These are phyloP conservation scores for Pasiphila rectangulata DNA, from an alignment of 2,888 invertebrate species.

Conservation along the genomic window DNA sequence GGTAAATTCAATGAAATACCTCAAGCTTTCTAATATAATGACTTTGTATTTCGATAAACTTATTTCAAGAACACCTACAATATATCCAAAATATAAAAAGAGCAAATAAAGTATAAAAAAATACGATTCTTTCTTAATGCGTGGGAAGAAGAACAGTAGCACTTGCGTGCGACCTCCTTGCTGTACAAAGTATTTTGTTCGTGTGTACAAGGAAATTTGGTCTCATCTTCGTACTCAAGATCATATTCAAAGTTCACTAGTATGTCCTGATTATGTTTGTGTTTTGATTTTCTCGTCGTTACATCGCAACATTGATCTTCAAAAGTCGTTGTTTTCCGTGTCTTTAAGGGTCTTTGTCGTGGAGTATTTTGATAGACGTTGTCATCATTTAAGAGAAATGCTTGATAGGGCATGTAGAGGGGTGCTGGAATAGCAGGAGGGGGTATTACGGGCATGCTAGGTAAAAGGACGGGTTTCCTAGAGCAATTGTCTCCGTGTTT, in stretches of 20 bases:
- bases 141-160: conserved; percentile 36
- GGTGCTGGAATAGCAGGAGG: conserved; percentile 22
- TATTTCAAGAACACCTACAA: background rate
- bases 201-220: conserved; percentile 22
- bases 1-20: too few relatives aligned
- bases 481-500: conserved; percentile 22
- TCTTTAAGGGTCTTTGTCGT: conserved; percentile 39
- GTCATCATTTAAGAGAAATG: conserved; percentile 38
- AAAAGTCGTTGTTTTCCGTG: conserved; percentile 39
- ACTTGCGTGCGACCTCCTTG: conserved; percentile 36
- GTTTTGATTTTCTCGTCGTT: conserved; percentile 27
- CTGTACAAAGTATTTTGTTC: conserved; percentile 34
- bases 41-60: too few relatives aligned
- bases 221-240: conserved; percentile 20
- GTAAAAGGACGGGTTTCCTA: background rate
- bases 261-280: conserved; percentile 19
- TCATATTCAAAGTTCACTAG: conserved; percentile 32
- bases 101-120: conserved; percentile 7
- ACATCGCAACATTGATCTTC: conserved; percentile 41
- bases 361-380: conserved; percentile 31
- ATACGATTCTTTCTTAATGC: background rate
- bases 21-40: too few relatives aligned
- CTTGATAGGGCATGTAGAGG: conserved; percentile 44
- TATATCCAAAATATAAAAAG: background rate
- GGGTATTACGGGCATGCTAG: background rate